Evolutionary conservation across 1,140 invertebrate species (phyloP).

Genomic region (Phenacoccus solenopsis): DNA sequence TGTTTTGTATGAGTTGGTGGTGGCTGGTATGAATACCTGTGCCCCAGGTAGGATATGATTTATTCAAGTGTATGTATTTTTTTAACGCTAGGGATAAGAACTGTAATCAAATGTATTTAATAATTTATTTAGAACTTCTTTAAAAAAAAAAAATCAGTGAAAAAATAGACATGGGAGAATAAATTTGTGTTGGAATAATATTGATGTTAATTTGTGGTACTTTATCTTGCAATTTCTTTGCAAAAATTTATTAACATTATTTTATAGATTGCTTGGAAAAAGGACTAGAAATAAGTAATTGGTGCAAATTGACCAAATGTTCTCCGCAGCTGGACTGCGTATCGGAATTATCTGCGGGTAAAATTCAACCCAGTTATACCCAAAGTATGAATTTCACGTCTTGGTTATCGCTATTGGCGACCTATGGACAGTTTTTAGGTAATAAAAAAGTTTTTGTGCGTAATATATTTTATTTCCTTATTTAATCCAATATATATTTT

Average conservation of each 20-base stretch:
- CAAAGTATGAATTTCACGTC: not conserved
- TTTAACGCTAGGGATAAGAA: too few species aligned
- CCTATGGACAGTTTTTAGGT: not conserved
- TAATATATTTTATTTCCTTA: not conserved
- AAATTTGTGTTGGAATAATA: too few species aligned
- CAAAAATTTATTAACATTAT: too few species aligned
- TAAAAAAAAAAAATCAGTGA: too few species aligned
- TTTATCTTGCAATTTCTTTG: too few species aligned
- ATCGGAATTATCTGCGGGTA: not conserved
- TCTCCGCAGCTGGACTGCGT: not conserved
- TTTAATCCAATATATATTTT: not conserved
- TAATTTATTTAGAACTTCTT: too few species aligned
- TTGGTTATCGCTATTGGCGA: not conserved
- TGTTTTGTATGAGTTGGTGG: not conserved
- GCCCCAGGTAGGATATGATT: not conserved
- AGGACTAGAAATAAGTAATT: not conserved
- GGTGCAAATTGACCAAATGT: not conserved
- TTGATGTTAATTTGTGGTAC: too few species aligned
- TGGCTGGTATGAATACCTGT: not conserved
- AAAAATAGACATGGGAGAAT: too few species aligned
- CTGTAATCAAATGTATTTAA: too few species aligned
- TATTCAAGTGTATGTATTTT: not conserved
- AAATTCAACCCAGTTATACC: not conserved
- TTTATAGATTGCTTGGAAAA: not conserved
- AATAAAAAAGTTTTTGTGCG: too few species aligned